Evolutionary conservation across 2,888 invertebrate species (phyloP), one percentile per base, ranked within the genome.

Genomic region (Scaptomyza cyrtandrae): DNA sequence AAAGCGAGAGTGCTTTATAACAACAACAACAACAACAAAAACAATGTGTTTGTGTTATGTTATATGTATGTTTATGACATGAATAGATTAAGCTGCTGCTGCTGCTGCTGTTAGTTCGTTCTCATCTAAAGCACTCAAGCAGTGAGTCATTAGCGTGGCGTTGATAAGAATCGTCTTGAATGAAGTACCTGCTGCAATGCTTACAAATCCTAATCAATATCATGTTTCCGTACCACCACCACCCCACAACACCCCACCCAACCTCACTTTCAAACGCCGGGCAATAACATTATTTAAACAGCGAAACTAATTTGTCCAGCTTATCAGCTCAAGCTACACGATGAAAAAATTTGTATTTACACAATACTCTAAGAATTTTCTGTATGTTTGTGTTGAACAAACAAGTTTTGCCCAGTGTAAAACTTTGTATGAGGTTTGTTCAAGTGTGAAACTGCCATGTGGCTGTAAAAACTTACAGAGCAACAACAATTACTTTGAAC

Each of bases 1-100:
- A 72, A 71, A 76, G 43, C 66, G 58, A 76, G n/a, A 73, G 77
- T 72, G 13, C 14, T n/a, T 41, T 33, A 50, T 57, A 39, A 63
- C 31, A 39, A 11, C 11, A 16, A n/a, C n/a, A n/a, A n/a, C n/a
- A n/a, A n/a, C n/a, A n/a, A n/a, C n/a, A n/a, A n/a, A n/a, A n/a
- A n/a, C n/a, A n/a, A n/a, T n/a, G n/a, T n/a, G n/a, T n/a, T n/a
- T n/a, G n/a, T n/a, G n/a, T n/a, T 6, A 13, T 19, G 16, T 13
- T n/a, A 31, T 44, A 43, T 37, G 9, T 14, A 29, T 29, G 5
- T 14, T 29, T 11, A 39, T 14, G 29, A 16, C 24, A 43, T 14
- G 13, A 27, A 10, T 10, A 24, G 62, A 65, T 63, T 63, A 63
- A 11, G 14, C 14, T 35, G 14, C 29, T 29, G 14, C 29, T 29